Conservation (phyloP, 30 jellyfish, hydroid and myxozoan species). For the Phacellophora camtschatica region DNA sequence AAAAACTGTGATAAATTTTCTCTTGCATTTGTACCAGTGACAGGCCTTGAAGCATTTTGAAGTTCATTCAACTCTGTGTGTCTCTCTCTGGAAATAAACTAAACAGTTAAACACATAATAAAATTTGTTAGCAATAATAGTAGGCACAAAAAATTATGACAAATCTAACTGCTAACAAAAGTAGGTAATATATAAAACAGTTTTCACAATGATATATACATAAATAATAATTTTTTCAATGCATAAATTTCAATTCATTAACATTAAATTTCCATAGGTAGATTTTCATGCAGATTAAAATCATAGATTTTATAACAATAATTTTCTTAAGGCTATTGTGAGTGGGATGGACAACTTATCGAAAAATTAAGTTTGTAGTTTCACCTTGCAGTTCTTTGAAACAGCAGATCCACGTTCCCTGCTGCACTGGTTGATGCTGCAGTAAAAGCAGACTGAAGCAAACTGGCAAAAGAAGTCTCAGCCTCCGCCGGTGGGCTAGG, state of each 20-base stretch:
- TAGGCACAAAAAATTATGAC: no score
- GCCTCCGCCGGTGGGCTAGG: conserved; percentile 45
- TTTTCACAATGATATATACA: no score
- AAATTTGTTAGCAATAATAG: not conserved
- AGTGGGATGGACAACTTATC: not conserved
- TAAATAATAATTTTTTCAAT: no score
- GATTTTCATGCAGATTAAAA: no score
- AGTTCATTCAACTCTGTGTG: conserved; percentile 67
- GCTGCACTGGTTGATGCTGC: conserved; percentile 4
- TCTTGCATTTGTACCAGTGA: conserved; percentile 83
- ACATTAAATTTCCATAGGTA: no score
- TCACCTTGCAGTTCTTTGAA: conserved; percentile 34
- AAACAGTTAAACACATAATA: not conserved
- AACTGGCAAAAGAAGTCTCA: not conserved
- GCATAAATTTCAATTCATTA: no score
- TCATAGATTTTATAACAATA: not conserved
- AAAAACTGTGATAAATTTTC: conserved; percentile 62
- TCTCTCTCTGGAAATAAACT: conserved; percentile 63
- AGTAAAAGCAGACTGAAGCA: not conserved
- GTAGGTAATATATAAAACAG: no score
- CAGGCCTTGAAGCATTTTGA: conserved; percentile 80
- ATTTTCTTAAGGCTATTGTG: not conserved
- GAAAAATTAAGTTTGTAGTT: not conserved
- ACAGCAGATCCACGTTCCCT: conserved; percentile 6
- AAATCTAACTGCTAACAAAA: no score